Percentiles rank a stretch among this genome's conserved stretches.
Evolutionary conservation across 1,140 invertebrate genomes (phyloP).

Genomic region (Macrobrachium rosenbergii): DNA sequence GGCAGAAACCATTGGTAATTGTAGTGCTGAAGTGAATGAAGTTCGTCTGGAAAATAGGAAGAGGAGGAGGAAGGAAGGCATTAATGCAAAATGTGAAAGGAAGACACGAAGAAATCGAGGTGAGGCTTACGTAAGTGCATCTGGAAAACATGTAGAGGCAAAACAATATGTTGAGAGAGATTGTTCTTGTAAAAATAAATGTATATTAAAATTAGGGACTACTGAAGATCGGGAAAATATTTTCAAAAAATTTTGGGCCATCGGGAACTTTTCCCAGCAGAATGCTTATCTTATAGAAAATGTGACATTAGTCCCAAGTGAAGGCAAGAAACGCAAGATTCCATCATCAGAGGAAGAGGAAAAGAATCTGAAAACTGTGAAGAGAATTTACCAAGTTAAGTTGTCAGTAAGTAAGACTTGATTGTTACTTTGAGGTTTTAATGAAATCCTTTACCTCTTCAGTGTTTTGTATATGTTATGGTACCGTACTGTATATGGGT

Average conservation of each 20-base stretch:
- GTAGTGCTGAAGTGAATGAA: neutral
- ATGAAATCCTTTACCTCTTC: neutral
- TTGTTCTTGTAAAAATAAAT: slow-evolving; percentile 49
- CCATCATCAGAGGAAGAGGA: slow-evolving; percentile 30
- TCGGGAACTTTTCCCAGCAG: slow-evolving; percentile 46
- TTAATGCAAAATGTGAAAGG: slow-evolving; percentile 22
- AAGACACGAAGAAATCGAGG: slow-evolving; percentile 41
- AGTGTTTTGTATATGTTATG: neutral
- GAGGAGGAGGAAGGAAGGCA: slow-evolving; percentile 3
- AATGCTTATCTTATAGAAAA: slow-evolving; percentile 40
- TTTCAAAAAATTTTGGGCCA: slow-evolving; percentile 32
- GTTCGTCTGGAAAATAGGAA: neutral
- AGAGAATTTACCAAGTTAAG: slow-evolving; percentile 34
- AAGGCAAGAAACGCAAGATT: neutral
- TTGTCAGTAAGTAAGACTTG: slow-evolving; percentile 11
- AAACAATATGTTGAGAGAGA: slow-evolving; percentile 39
- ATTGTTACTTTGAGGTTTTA: neutral
- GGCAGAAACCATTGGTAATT: neutral
- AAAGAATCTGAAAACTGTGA: slow-evolving; percentile 36
- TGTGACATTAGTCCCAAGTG: slow-evolving; percentile 42
- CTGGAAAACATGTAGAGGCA: slow-evolving; percentile 32
- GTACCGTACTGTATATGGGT: no score
- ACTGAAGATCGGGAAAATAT: slow-evolving; percentile 34
- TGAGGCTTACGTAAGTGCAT: slow-evolving; percentile 30
- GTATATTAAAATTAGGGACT: slow-evolving; percentile 38